Evolutionary conservation across 2,888 invertebrate genomes (phyloP), one percentile per base, ranked within the genome.

Genomic region (Limnephilus rhombicus): DNA sequence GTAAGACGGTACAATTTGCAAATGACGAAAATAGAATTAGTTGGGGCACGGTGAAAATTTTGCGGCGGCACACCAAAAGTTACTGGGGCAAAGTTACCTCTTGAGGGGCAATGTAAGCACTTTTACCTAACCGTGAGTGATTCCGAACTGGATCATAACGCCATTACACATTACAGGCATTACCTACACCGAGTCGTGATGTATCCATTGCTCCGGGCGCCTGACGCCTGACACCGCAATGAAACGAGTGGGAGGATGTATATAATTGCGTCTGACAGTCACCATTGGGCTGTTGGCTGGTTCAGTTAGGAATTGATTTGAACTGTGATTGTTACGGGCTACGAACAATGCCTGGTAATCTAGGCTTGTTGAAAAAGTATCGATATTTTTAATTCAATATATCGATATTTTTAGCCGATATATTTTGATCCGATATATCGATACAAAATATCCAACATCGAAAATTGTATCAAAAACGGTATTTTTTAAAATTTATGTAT

Each of bases 91-190:
- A 68, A 68, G 24, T 68, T 68, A 68, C 68, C 24, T 24, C 24
- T 68, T 9, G 9, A 24, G 68, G 68, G 9, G 0, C 68, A 68
- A 68, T n/a, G 24, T 68, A 68, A 24, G 68, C 24, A 7, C 18
- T 7, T 68, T 68, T 68, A 68, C 68, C 68, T 24, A 24, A 68
- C 68, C 68, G 68, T 68, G 82, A n/a, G 85, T 29, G 68, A 87
- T 37, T 68, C 68, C 9, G n/a, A 87, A 87, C 53, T 53, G n/a
- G 87, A 68, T 87, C 87, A 87, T 87, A 87, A 87, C 53, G 87
- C 87, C 87, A 87, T 87, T 68, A 87, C 41, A 41, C 45, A 85
- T 85, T 34, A 85, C 82, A 34, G 24, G 85, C 41, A 34, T 41
- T 34, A 34, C 82, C 31, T 86, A 29, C 29, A 7, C 85, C 18